These are phyloP conservation scores for Coilia nasus DNA, from an alignment of 2,797 vertebrate species.

Conservation along the genomic window DNA sequence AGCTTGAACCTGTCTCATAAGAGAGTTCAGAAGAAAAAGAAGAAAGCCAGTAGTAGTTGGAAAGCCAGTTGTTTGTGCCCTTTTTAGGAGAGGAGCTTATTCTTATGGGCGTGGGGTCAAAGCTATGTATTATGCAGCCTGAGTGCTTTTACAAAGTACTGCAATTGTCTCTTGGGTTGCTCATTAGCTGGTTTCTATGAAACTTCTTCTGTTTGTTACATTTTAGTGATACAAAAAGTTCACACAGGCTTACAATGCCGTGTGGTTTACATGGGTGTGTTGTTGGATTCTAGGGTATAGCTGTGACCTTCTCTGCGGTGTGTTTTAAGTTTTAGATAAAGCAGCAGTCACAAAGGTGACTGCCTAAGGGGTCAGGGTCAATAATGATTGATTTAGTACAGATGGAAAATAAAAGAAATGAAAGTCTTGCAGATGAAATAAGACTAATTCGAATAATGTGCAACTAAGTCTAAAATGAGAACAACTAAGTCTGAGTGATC, in stretches of 20 bases:
- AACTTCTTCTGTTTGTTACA: conserved; percentile 87
- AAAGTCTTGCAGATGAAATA: too few relatives aligned
- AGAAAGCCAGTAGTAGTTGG: too few relatives aligned
- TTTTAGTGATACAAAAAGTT: conserved; percentile 69
- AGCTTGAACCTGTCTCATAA: conserved; percentile 60
- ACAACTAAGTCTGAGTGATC: too few relatives aligned
- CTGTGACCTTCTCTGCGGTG: background rate
- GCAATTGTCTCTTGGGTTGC: conserved; percentile 60
- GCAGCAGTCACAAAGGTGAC: too few relatives aligned
- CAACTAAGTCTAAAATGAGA: too few relatives aligned
- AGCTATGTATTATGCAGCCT: conserved; percentile 63
- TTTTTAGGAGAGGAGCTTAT: conserved; percentile 25
- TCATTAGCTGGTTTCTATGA: conserved; percentile 85
- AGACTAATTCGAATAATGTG: too few relatives aligned
- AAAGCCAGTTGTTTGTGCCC: background rate
- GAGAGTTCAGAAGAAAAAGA: conserved; percentile 9
- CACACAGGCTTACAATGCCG: conserved; percentile 37
- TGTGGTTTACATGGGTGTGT: conserved; percentile 32
- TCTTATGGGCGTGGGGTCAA: conserved; percentile 46
- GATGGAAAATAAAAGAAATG: too few relatives aligned
- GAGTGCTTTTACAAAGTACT: conserved; percentile 44
- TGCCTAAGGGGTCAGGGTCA: too few relatives aligned
- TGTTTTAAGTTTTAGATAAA: background rate
- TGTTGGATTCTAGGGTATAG: background rate
- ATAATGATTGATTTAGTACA: too few relatives aligned